Conservation (phyloP, 2,113 vertebrate species). For the Hippocampus barbouri region DNA sequence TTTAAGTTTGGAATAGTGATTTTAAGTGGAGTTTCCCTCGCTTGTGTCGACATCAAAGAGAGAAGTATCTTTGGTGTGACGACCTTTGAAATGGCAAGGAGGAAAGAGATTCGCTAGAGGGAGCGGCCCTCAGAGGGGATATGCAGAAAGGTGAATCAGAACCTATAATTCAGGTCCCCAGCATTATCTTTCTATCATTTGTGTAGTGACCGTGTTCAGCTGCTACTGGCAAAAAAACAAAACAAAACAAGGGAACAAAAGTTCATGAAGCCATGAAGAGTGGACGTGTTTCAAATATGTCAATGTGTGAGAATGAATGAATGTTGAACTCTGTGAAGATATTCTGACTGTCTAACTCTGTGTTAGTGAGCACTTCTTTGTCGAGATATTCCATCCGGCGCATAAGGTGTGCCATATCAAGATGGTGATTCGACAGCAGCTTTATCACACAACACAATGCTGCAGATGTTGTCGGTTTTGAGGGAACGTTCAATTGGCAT, state of each 20-base stretch:
- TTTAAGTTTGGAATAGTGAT: conserved; percentile 37
- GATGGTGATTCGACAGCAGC: too few species aligned
- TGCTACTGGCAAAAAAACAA: background rate
- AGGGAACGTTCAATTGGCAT: background rate
- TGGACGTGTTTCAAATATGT: background rate
- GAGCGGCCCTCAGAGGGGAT: background rate
- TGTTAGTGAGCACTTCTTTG: too few species aligned
- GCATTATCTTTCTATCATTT: background rate
- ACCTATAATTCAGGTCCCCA: conserved; percentile 3
- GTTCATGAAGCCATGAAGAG: background rate
- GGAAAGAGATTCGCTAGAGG: background rate
- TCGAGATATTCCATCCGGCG: too few species aligned
- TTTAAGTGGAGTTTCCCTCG: conserved; percentile 45
- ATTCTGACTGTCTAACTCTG: too few species aligned
- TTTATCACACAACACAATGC: background rate
- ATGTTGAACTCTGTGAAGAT: too few species aligned
- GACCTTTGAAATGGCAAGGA: conserved; percentile 7
- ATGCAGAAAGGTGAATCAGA: background rate
- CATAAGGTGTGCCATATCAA: too few species aligned
- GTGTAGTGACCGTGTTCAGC: background rate
- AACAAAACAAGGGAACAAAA: background rate
- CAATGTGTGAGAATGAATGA: too few species aligned
- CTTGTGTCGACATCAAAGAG: conserved; percentile 7
- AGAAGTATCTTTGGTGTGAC: conserved; percentile 4
- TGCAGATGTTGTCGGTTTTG: background rate